phyloP scores from a whole-genome alignment of 1,140 invertebrate genomes.

The Zaprionus vittiger region DNA sequence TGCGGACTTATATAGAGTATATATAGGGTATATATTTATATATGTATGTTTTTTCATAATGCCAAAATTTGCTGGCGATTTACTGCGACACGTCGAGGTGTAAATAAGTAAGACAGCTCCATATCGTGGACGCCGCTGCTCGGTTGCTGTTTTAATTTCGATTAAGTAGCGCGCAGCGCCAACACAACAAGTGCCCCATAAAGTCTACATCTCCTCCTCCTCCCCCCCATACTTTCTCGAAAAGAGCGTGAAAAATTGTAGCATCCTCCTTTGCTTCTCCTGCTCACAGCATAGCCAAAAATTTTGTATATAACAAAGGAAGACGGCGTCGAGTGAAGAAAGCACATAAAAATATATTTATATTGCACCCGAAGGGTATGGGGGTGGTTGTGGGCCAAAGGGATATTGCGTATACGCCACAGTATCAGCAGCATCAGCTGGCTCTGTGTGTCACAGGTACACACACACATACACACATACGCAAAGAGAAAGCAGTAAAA shows the following conservation, averaged over 20 bases:
- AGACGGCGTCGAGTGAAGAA: slow-evolving; percentile 25
- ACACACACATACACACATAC: slow-evolving; percentile 35
- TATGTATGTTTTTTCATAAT: no score
- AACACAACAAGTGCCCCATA: slow-evolving; percentile 79
- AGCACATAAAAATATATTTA: slow-evolving; percentile 68
- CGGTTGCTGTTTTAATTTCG: slow-evolving; percentile 64
- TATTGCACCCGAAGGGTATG: slow-evolving; percentile 4
- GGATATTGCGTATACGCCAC: slow-evolving; percentile 66
- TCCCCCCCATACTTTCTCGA: background rate
- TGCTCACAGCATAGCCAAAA: background rate
- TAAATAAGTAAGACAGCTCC: slow-evolving; percentile 40
- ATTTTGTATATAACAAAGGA: slow-evolving; percentile 33
- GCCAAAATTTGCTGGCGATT: background rate
- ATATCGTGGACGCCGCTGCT: slow-evolving; percentile 39
- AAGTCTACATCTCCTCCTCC: slow-evolving; percentile 19
- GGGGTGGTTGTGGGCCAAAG: slow-evolving; percentile 15
- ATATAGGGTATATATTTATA: background rate
- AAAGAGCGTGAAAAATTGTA: slow-evolving; percentile 54
- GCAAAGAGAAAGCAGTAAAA: slow-evolving; percentile 22
- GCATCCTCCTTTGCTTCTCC: background rate
- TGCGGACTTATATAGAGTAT: background rate
- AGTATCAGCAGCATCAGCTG: slow-evolving; percentile 36
- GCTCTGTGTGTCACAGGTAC: slow-evolving; percentile 56
- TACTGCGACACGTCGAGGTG: slow-evolving; percentile 14
- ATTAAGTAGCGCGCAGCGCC: slow-evolving; percentile 56